phyloP scores from a whole-genome alignment of 2,113 vertebrate species.

The Leptobrachium ailaonicum region DNA sequence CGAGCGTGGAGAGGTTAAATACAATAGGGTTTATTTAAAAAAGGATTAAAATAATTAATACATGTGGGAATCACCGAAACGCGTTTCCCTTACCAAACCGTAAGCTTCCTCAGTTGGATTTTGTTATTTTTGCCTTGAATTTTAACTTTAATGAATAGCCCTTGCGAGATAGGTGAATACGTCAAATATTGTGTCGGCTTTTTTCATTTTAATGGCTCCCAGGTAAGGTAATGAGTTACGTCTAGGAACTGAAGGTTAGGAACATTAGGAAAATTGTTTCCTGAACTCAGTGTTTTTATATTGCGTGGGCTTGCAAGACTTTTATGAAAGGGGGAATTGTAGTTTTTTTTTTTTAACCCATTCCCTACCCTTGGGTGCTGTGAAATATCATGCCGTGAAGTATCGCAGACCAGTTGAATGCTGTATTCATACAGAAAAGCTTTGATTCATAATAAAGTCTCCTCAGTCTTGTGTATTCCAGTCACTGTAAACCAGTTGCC shows the following conservation, averaged over 20 bases:
- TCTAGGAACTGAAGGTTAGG: neutral
- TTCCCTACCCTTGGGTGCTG: neutral
- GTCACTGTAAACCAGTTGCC: conserved; percentile 28
- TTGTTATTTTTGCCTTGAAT: too few species aligned
- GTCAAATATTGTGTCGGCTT: neutral
- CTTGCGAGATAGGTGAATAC: neutral
- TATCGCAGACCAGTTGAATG: conserved; percentile 20
- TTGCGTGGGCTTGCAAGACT: conserved; percentile 9
- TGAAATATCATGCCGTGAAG: conserved; percentile 11
- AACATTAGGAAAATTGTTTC: conserved; percentile 6
- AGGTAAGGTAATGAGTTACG: neutral
- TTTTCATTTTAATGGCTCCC: neutral
- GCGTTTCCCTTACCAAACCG: too few species aligned
- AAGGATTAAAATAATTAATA: too few species aligned
- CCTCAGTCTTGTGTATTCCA: conserved; percentile 42
- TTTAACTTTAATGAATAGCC: too few species aligned
- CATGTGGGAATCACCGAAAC: too few species aligned
- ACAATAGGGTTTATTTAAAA: too few species aligned
- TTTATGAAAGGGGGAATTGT: conserved; percentile 31
- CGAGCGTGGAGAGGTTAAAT: too few species aligned
- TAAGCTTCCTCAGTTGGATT: too few species aligned
- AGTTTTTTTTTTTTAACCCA: conserved; percentile 30
- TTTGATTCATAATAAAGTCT: conserved; percentile 36
- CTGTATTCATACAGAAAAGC: conserved; percentile 49
- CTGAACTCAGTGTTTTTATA: conserved; percentile 22